These are phyloP conservation scores for Camponotus pennsylvanicus DNA, from an alignment of 1,140 invertebrate genomes.

Conservation along the genomic window DNA sequence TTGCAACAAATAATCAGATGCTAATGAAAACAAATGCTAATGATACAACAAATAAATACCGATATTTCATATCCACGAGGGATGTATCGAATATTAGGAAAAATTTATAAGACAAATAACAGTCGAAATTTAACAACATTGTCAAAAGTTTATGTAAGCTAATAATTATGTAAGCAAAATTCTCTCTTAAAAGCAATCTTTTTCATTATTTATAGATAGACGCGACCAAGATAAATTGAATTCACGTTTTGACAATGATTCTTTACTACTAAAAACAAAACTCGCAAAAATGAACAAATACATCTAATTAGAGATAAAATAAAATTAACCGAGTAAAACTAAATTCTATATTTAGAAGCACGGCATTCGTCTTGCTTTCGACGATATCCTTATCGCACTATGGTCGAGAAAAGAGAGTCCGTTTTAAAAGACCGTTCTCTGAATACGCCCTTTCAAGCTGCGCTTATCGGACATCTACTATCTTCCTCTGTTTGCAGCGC, in stretches of 20 bases:
- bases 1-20: constrained; percentile 27
- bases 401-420: background rate
- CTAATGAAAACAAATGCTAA: background rate
- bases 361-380: constrained; percentile 2
- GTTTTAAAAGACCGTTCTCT: constrained; percentile 37
- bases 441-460: constrained; percentile 41
- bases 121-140: background rate
- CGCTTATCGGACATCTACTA: constrained; percentile 49
- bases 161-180: background rate
- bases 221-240: constrained; percentile 14
- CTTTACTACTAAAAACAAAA: constrained; percentile 8
- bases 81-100: background rate
- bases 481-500: constrained; percentile 26
- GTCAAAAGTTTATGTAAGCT: background rate
- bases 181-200: background rate
- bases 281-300: background rate
- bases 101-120: background rate
- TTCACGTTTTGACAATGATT: background rate
- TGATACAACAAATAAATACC: background rate
- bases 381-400: background rate
- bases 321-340: constrained; percentile 17
- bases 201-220: background rate
- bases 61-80: background rate
- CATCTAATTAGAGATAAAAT: background rate
- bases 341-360: background rate